These are phyloP conservation scores for Pelagia noctiluca DNA, from an alignment of 30 jellyfish, hydroid and myxozoan species.

Conservation along the genomic window DNA sequence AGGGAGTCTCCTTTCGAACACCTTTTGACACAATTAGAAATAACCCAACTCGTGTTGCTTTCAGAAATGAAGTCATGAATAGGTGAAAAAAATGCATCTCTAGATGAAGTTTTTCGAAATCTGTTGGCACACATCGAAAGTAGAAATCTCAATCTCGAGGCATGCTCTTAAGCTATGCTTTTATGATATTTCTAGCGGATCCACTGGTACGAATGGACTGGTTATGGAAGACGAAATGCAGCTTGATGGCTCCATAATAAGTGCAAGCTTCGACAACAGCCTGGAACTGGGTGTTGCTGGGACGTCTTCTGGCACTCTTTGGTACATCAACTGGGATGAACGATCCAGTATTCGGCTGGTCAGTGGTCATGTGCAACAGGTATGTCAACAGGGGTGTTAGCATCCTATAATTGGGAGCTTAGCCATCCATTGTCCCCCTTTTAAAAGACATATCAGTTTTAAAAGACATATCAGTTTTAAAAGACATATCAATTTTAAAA, in stretches of 20 bases:
- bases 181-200: conserved; percentile 24
- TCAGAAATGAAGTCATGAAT: too few relatives aligned
- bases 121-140: too few relatives aligned
- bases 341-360: conserved; percentile 80
- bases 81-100: too few relatives aligned
- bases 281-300: conserved; percentile 93
- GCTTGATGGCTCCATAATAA: conserved; percentile 75
- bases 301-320: conserved; percentile 87
- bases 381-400: conserved; percentile 1
- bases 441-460: too few relatives aligned
- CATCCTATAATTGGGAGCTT: background rate
- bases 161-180: too few relatives aligned
- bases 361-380: conserved; percentile 87
- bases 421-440: background rate
- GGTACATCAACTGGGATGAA: conserved; percentile 89
- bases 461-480: too few relatives aligned
- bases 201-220: conserved; percentile 51
- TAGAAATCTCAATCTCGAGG: too few relatives aligned
- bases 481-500: too few relatives aligned
- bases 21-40: too few relatives aligned
- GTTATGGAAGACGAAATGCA: conserved; percentile 79
- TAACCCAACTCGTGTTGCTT: too few relatives aligned
- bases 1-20: too few relatives aligned
- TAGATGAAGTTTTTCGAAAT: too few relatives aligned
- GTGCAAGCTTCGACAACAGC: conserved; percentile 73